Conservation (phyloP, 2,888 invertebrate genomes). For the Hipparchia semele region DNA sequence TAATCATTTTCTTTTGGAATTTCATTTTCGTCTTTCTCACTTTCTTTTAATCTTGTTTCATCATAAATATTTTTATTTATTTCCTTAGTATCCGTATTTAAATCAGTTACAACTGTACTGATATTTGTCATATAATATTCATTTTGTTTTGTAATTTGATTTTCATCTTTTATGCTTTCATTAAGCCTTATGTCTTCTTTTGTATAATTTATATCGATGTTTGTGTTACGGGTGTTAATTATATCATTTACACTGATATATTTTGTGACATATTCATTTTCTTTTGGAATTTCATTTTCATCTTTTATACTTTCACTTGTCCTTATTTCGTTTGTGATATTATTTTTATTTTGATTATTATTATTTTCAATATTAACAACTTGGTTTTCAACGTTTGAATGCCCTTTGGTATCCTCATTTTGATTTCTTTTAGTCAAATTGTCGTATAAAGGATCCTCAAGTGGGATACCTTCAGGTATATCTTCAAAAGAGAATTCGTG, state of each 20-base stretch:
- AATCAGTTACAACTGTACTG: conserved; percentile 7
- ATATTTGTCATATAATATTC: not conserved
- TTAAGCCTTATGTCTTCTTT: not conserved
- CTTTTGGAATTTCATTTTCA: conserved; percentile 14
- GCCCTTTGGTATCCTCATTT: conserved; percentile 7
- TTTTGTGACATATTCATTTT: not conserved
- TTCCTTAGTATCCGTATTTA: not conserved
- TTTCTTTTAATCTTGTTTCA: not conserved
- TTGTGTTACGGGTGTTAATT: not conserved
- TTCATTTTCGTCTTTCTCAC: not conserved
- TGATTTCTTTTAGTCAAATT: conserved; percentile 52
- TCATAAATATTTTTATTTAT: not conserved
- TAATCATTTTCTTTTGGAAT: not conserved
- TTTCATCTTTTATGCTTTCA: conserved; percentile 25
- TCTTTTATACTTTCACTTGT: conserved; percentile 15
- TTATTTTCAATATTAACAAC: not conserved
- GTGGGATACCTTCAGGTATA: conserved; percentile 69
- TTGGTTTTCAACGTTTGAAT: not conserved
- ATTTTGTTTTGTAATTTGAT: not conserved
- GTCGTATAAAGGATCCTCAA: conserved; percentile 71
- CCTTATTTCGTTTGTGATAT: too few relatives aligned
- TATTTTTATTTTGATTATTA: not conserved
- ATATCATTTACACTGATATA: conserved; percentile 3
- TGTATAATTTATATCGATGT: not conserved
- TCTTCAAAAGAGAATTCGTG: conserved; percentile 70